Evolutionary conservation across 1,140 invertebrate genomes (phyloP).

Genomic region (Theocolax elegans): DNA sequence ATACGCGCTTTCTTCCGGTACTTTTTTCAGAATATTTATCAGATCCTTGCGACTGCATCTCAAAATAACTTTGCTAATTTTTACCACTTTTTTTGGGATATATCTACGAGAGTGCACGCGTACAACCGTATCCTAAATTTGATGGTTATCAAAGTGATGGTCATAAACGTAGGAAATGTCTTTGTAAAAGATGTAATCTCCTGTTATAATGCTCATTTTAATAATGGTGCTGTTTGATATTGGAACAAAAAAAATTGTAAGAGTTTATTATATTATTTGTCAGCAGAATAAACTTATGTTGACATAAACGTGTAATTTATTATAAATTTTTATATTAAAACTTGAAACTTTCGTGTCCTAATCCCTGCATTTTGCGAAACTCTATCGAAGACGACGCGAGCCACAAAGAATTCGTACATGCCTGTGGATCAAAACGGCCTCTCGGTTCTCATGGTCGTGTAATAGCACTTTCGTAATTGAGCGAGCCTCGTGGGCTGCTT

Average conservation of each 20-base stretch:
- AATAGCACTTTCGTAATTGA: constrained; percentile 28
- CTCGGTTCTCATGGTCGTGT: constrained; percentile 16
- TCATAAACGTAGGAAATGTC: neutral
- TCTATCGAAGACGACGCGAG: neutral
- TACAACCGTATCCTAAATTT: neutral
- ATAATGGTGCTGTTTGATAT: too few relatives aligned
- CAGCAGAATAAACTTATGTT: too few relatives aligned
- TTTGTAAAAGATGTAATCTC: too few relatives aligned
- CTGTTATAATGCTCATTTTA: too few relatives aligned
- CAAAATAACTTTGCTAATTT: neutral
- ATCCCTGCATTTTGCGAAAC: constrained; percentile 24
- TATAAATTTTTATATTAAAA: too few relatives aligned
- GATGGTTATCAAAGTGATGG: neutral
- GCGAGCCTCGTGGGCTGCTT: neutral
- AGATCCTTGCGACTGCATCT: constrained; percentile 1
- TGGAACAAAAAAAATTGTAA: too few relatives aligned
- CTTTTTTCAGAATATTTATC: constrained; percentile 28
- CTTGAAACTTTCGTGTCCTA: neutral
- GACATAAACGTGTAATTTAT: too few relatives aligned
- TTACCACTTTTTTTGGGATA: neutral
- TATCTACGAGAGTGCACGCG: neutral
- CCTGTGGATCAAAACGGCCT: constrained; percentile 11
- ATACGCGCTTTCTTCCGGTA: neutral
- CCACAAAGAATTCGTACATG: constrained; percentile 14
- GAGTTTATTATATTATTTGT: too few relatives aligned